Conservation (phyloP, 2,113 vertebrate species). For the Ciconia maguari region DNA sequence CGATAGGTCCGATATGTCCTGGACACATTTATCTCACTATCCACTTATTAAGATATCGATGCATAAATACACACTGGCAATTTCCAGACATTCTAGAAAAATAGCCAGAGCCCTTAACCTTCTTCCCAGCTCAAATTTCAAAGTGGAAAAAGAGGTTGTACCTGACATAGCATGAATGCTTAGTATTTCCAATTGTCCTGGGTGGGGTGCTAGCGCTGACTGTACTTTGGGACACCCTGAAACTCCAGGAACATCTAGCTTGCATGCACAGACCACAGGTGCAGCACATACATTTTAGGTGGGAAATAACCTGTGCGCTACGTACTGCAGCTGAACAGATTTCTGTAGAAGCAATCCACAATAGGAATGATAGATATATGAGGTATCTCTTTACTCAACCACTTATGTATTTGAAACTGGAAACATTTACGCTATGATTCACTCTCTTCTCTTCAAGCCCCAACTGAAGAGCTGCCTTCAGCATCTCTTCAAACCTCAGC, state of each 20-base stretch:
- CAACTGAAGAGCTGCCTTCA: neutral
- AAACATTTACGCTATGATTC: neutral
- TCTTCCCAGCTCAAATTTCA: neutral
- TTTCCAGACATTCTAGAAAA: neutral
- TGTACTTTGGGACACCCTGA: neutral
- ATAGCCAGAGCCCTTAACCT: neutral
- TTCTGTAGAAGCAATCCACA: neutral
- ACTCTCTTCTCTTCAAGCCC: neutral
- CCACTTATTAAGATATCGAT: rapidly evolving
- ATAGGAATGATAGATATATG: neutral
- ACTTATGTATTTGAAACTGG: neutral
- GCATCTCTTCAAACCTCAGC: neutral
- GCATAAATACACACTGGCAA: neutral
- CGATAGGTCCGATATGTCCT: neutral
- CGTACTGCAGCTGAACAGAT: rapidly evolving
- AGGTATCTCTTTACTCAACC: neutral
- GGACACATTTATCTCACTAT: neutral
- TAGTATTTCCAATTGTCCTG: neutral
- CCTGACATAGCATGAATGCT: neutral
- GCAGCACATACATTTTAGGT: rapidly evolving
- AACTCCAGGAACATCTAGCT: neutral
- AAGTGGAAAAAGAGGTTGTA: neutral
- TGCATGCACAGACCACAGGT: rapidly evolving
- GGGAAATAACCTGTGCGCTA: rapidly evolving
- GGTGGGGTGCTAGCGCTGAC: neutral